Base-by-base conservation (phyloP, 2,888 invertebrate genomes). In the Drosophila neotestacea region DNA sequence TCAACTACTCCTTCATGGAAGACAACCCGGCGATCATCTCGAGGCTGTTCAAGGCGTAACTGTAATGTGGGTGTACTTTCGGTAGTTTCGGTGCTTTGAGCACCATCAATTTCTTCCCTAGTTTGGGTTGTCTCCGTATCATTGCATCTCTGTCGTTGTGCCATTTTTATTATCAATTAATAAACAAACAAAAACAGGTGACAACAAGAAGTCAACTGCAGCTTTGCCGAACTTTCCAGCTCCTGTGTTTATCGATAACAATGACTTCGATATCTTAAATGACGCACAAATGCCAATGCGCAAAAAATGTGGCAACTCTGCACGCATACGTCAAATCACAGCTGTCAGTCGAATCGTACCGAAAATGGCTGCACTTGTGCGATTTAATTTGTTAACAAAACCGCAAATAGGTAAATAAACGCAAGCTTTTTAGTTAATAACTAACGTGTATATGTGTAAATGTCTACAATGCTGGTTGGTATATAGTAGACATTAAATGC, bases 1-100 rank as follows among this genome's bases (percentile, higher is more conserved):
- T 99, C 98, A 11, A 99, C 96, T 0, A 98, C 98, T 82, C 96
- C 97, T 68, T 95, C 95, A 9, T 96, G 95, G 97, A 98, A 99
- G 71, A 95, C 95, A 0, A 98, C 98, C 92, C 97, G 97, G 92
- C 96, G 96, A 62, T 94, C 93, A 39, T 93, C 94, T 89, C 94
- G 95, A 2, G 96, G 95, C 87, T 96, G 96, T 69, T 94, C 94
- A 52, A 96, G 93, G 67, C 95, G 94, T 56, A 97, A 92, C n/a
- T 70, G 58, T 36, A 85, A 47, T 22, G 88, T 86, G 0, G 85
- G 85, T 1, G 76, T 38, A 6, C 60, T 72, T 50, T 66, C 56
- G 2, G 47, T 5, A 1, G 47, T 4, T 1, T 70, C 64, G 5
- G 56, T 13, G 9, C 51, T 6, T 30, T 16, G 32, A 36, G n/a